Conservation (phyloP, 2,888 invertebrate species). For the Orthonychiurus folsomi region DNA sequence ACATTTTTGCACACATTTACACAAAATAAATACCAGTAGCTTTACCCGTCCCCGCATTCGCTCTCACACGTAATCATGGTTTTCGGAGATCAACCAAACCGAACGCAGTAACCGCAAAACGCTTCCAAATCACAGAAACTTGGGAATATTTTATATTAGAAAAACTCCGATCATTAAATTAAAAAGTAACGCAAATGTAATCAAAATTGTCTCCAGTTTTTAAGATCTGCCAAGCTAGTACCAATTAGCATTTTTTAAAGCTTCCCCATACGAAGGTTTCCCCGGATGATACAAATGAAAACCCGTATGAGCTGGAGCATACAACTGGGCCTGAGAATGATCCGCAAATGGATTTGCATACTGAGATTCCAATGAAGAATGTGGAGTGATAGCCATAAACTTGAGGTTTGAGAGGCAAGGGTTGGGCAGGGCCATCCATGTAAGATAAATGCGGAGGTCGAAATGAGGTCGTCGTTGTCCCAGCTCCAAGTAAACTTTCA, state of each 20-base stretch:
- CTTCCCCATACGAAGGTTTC: constrained; percentile 47
- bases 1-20: no score
- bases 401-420: constrained; percentile 79
- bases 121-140: no score
- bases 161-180: no score
- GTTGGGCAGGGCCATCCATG: constrained; percentile 54
- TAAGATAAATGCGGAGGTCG: constrained; percentile 49
- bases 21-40: no score
- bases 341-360: constrained; percentile 55
- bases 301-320: constrained; percentile 61
- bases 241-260: constrained; percentile 56
- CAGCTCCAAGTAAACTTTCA: neutral
- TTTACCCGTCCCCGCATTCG: no score
- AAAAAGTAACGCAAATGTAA: no score
- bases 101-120: no score
- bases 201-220: no score
- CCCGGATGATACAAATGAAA: constrained; percentile 80
- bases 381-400: constrained; percentile 61
- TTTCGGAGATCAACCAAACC: no score
- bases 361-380: constrained; percentile 48
- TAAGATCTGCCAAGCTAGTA: constrained; percentile 48
- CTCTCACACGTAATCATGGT: no score
- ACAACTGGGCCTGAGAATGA: constrained; percentile 68
- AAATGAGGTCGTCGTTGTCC: constrained; percentile 46
- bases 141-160: no score